Percentiles rank a stretch among this genome's conserved stretches.
phyloP scores from a whole-genome alignment of 2,113 vertebrate species.

The Cariama cristata region DNA sequence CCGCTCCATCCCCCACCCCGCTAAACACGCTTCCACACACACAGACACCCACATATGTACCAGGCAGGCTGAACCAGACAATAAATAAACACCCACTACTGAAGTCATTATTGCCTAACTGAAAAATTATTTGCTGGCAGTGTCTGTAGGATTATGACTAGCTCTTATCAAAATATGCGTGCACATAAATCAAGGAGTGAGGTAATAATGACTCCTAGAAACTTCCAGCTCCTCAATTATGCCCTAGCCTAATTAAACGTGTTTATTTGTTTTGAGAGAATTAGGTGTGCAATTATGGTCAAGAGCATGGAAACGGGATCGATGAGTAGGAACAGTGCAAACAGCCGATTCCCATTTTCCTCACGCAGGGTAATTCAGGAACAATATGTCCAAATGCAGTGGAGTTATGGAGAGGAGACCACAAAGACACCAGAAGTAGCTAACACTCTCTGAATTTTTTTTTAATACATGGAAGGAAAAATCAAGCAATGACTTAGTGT shows the following conservation, averaged over 20 bases:
- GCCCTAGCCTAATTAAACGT: constrained; percentile 15
- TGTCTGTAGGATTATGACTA: constrained; percentile 67
- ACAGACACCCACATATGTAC: constrained; percentile 62
- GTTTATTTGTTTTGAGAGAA: constrained; percentile 50
- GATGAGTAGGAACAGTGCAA: background rate
- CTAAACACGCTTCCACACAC: constrained; percentile 32
- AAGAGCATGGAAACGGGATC: background rate
- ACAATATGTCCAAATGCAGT: rapidly evolving
- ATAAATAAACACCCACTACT: constrained; percentile 74
- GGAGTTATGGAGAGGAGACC: background rate
- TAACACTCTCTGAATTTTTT: background rate
- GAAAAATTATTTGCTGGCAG: constrained; percentile 74
- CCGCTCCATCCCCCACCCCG: background rate
- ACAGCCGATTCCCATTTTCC: background rate
- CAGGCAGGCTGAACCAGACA: constrained; percentile 70
- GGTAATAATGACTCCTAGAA: constrained; percentile 65
- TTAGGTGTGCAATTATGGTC: background rate
- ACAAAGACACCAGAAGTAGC: background rate
- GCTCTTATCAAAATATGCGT: constrained; percentile 66
- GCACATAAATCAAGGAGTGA: constrained; percentile 64
- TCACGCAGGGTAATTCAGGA: background rate
- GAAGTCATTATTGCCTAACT: constrained; percentile 74
- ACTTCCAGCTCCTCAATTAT: constrained; percentile 52
- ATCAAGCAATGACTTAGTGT: background rate
- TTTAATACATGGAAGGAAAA: background rate